Evolutionary conservation across 2,797 vertebrate species (phyloP), one percentile per base, ranked within the genome.

Genomic region (Varecia variegata): DNA sequence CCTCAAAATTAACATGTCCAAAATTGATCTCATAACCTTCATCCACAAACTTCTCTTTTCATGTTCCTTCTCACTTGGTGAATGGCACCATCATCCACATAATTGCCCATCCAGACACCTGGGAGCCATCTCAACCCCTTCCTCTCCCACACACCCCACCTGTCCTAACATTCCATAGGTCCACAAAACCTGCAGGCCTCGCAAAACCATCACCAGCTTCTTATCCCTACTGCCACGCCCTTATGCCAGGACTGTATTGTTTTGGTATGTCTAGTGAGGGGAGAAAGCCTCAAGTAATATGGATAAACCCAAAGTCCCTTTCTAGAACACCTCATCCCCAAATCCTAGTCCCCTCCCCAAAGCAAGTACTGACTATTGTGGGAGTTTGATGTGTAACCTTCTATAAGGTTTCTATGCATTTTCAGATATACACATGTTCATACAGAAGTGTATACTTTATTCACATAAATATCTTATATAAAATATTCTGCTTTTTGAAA

Each of bases 391-490:
- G 54, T 79, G 4, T 87, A 71, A 15, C 7, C 80, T 76, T 52
- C 14, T 40, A 32, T 92, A 58, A 68, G 15, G n/a, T 81, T 92
- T 68, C 45, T 43, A 35, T 81, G 38, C 50, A 65, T 92, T 88
- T 82, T 85, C 3, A 94, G 40, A 80, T 88, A 73, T 73, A 54
- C 67, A 68, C 74, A 43, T 89, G 8, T 43, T 90, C 10, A 45
- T 60, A 82, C 4, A 52, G 43, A 95, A 94, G 73, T 77, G 27
- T 21, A 54, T 32, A 77, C 80, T 83, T 95, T 91, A 52, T 67
- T 95, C 40, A 95, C 12, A 71, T 88, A 71, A 80, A 38, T 68
- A 71, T 60, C 50, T 88, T 47, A 30, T 47, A 73, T 74, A 80
- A 84, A 95, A 86, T 54, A 95, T 52, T 52, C n/a, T 56, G 3